These are phyloP conservation scores for Odontothrips loti DNA, from an alignment of 2,888 invertebrate genomes.

Conservation along the genomic window DNA sequence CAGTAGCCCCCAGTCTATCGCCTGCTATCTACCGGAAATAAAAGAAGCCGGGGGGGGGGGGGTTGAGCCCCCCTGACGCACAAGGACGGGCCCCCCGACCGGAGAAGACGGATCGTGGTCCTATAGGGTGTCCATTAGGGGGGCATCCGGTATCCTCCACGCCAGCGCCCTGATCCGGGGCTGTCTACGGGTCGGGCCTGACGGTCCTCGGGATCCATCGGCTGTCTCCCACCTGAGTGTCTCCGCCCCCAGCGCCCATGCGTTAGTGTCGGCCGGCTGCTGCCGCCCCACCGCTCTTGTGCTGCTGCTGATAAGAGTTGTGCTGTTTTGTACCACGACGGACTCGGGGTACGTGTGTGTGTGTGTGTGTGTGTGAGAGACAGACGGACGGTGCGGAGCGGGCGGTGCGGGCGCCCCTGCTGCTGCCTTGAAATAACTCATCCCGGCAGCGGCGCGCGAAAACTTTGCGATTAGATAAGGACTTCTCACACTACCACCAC, in stretches of 20 bases:
- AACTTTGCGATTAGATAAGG: slow-evolving; percentile 18
- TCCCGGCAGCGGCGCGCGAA: not conserved
- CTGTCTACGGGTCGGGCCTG: not conserved
- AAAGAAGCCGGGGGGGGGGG: too few relatives aligned
- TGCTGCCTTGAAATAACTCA: not conserved
- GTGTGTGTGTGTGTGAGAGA: not conserved
- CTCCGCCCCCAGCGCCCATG: not conserved
- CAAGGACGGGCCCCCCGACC: not conserved
- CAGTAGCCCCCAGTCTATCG: too few relatives aligned
- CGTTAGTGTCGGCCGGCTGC: not conserved
- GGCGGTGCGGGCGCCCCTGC: not conserved
- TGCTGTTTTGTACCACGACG: too few relatives aligned
- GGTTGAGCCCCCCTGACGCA: not conserved
- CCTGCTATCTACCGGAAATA: too few relatives aligned
- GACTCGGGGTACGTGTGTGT: too few relatives aligned
- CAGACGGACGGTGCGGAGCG: not conserved
- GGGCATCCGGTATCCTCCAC: not conserved
- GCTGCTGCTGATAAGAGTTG: too few relatives aligned
- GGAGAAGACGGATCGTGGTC: not conserved
- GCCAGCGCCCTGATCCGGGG: not conserved
- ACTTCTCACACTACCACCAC: slow-evolving; percentile 4
- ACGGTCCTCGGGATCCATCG: not conserved
- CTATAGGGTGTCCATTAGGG: not conserved
- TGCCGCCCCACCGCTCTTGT: not conserved
- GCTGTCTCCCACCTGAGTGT: not conserved